Conservation (phyloP, 2,113 vertebrate species). For the Nyctereutes procyonoides region DNA sequence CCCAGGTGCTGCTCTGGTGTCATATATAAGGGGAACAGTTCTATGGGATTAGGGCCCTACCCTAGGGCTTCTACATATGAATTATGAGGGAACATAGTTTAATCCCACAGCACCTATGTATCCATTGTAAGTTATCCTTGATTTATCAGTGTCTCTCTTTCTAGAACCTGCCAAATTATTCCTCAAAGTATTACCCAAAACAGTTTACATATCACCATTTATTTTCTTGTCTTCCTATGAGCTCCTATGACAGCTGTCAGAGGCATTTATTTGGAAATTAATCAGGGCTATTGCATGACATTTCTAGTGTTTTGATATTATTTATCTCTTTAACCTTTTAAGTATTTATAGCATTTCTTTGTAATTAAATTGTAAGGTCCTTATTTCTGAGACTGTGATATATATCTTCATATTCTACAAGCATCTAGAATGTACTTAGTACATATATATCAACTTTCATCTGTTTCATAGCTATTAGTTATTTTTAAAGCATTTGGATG, state of each 20-base stretch:
- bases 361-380: neutral
- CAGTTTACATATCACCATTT: neutral
- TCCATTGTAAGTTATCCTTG: neutral
- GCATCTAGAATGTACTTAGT: neutral
- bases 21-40: neutral
- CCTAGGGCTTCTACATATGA: neutral
- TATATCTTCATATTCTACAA: neutral
- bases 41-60: neutral
- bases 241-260: neutral
- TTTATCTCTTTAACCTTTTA: constrained; percentile 21
- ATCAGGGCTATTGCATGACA: neutral
- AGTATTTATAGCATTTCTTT: neutral
- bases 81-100: neutral
- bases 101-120: neutral
- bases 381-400: neutral
- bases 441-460: neutral
- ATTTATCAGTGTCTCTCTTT: neutral
- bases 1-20: too few relatives aligned
- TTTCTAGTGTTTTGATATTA: neutral
- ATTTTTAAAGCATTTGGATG: neutral
- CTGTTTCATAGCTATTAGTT: neutral
- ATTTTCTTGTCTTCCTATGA: constrained; percentile 3
- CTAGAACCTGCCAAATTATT: neutral
- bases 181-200: neutral
- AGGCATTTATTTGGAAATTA: constrained; percentile 19